Percentiles rank a stretch among this genome's conserved stretches.
Evolutionary conservation across 1,140 invertebrate genomes (phyloP).

Genomic region (Stegodyphus dumicola): DNA sequence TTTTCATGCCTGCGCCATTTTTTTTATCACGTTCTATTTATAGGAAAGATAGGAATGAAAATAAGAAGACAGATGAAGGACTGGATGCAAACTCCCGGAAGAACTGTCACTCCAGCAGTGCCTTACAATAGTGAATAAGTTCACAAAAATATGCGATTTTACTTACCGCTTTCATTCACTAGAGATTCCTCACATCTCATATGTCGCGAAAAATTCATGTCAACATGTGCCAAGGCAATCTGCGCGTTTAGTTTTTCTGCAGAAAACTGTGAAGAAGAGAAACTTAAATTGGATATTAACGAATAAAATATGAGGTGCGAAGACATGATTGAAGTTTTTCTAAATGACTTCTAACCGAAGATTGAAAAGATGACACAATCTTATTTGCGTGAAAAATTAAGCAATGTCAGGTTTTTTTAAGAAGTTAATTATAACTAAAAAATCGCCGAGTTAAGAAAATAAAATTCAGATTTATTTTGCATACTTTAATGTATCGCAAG

Average conservation of each 20-base stretch:
- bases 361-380: too few species aligned
- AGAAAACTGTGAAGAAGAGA: slow-evolving; percentile 4
- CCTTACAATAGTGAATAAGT: slow-evolving; percentile 21
- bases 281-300: slow-evolving; percentile 1
- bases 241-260: slow-evolving; percentile 3
- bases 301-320: too few species aligned
- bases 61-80: slow-evolving; percentile 14
- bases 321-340: too few species aligned
- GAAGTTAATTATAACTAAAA: too few species aligned
- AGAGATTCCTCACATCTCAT: slow-evolving; percentile 27
- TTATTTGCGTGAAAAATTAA: too few species aligned
- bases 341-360: too few species aligned
- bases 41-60: slow-evolving; percentile 29
- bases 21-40: slow-evolving; percentile 14
- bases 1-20: slow-evolving; percentile 32
- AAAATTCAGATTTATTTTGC: too few species aligned
- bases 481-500: too few species aligned
- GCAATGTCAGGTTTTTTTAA: too few species aligned
- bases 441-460: too few species aligned
- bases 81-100: slow-evolving; percentile 37
- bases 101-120: slow-evolving; percentile 22
- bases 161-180: not conserved
- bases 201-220: slow-evolving; percentile 33
- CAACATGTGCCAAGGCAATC: slow-evolving; percentile 14
- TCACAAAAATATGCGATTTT: slow-evolving; percentile 25